These are phyloP conservation scores for Cetoscarus ocellatus DNA, from an alignment of 2,797 vertebrate genomes.

Conservation along the genomic window DNA sequence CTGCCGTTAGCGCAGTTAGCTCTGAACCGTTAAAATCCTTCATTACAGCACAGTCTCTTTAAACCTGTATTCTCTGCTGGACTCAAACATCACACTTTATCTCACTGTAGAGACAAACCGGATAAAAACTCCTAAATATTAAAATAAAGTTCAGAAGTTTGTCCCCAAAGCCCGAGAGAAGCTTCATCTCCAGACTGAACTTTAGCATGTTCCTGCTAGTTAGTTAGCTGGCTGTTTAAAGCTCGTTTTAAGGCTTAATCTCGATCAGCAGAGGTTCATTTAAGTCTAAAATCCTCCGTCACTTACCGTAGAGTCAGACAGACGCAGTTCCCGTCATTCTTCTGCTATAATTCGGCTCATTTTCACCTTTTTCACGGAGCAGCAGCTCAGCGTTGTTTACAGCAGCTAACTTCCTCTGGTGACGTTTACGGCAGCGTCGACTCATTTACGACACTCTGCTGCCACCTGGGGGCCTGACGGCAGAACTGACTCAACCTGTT, in stretches of 20 bases:
- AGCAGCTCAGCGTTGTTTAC: constrained; percentile 54
- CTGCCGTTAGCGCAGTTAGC: too few species aligned
- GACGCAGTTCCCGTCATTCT: accelerated
- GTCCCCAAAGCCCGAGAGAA: too few species aligned
- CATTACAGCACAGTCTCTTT: too few species aligned
- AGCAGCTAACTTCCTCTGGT: constrained; percentile 27
- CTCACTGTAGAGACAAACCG: too few species aligned
- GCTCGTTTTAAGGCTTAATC: neutral
- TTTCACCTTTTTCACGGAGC: neutral
- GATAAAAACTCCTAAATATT: too few species aligned
- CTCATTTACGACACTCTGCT: neutral
- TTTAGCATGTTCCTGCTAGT: constrained; percentile 44
- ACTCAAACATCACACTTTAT: too few species aligned
- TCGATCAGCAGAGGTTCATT: accelerated
- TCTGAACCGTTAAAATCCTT: too few species aligned
- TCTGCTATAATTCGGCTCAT: neutral
- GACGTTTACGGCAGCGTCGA: neutral
- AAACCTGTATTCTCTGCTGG: too few species aligned
- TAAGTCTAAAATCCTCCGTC: accelerated
- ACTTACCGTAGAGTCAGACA: neutral
- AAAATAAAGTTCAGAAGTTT: too few species aligned
- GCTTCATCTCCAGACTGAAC: neutral
- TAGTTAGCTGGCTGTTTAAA: neutral
- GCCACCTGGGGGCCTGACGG: neutral
- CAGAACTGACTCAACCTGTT: neutral